These are phyloP conservation scores for Aporophyla nigra DNA, from an alignment of 2,888 invertebrate genomes.

Conservation along the genomic window DNA sequence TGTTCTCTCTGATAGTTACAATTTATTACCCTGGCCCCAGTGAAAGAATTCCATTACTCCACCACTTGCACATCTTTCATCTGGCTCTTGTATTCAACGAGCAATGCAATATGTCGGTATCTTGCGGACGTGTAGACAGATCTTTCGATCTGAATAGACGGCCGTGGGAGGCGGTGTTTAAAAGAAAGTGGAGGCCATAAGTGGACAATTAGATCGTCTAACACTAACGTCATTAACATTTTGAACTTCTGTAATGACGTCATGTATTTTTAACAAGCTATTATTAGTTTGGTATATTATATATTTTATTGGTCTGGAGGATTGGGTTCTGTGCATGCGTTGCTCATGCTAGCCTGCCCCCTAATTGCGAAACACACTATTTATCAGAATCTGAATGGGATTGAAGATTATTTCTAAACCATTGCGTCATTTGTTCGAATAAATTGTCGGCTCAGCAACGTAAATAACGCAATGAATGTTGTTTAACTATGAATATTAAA, in stretches of 20 bases:
- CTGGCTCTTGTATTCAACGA: constrained; percentile 1
- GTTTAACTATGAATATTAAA: no score
- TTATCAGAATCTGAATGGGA: no score
- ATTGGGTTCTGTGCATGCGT: no score
- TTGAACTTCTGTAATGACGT: constrained; percentile 30
- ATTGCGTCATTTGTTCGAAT: no score
- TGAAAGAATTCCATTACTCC: constrained; percentile 29
- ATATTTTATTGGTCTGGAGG: no score
- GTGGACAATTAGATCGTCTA: constrained; percentile 55
- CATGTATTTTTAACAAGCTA: background rate
- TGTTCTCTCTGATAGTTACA: constrained; percentile 27
- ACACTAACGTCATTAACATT: constrained; percentile 56
- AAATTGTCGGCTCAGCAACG: no score
- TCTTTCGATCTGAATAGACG: constrained; percentile 38
- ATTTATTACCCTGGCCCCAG: constrained; percentile 40
- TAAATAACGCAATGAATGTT: no score
- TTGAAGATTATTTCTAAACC: no score
- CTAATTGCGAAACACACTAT: no score
- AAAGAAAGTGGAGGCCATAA: constrained; percentile 60
- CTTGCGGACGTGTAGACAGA: constrained; percentile 24
- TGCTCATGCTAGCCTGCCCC: no score
- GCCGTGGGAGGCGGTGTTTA: constrained; percentile 54
- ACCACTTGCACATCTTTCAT: background rate
- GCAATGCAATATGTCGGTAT: constrained; percentile 24
- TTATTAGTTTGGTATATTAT: no score